Conservation (phyloP, 2,888 invertebrate genomes). For the Dryomyza anilis region DNA sequence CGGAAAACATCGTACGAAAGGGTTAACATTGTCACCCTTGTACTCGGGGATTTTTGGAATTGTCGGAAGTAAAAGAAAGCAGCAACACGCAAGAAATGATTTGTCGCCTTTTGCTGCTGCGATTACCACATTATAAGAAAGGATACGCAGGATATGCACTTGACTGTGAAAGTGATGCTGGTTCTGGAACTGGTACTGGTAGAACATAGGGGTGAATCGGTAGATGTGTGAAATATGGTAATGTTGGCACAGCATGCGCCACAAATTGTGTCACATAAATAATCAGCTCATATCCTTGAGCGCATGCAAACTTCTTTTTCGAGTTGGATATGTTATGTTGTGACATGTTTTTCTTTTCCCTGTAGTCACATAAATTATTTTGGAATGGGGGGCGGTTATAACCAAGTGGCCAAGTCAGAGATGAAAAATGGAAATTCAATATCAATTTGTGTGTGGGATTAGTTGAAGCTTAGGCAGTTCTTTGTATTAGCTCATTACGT, state of each 20-base stretch:
- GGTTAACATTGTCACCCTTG: conserved; percentile 30
- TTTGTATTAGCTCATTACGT: not conserved
- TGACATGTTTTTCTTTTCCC: conserved; percentile 57
- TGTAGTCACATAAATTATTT: conserved; percentile 53
- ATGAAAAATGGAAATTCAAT: conserved; percentile 17
- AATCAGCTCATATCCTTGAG: conserved; percentile 32
- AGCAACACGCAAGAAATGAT: conserved; percentile 48
- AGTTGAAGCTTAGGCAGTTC: not conserved
- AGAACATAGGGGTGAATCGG: conserved; percentile 21
- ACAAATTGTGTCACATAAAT: conserved; percentile 38
- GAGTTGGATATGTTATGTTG: conserved; percentile 41
- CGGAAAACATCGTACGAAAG: conserved; percentile 6
- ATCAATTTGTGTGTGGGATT: conserved; percentile 4
- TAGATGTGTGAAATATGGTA: conserved; percentile 14
- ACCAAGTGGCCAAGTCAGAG: not conserved
- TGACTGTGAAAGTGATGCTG: not conserved
- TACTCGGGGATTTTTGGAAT: not conserved
- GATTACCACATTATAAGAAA: conserved; percentile 58
- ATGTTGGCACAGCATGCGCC: conserved; percentile 13
- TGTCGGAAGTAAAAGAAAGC: too few relatives aligned
- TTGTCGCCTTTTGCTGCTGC: conserved; percentile 59
- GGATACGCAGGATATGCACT: conserved; percentile 44
- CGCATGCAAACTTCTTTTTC: not conserved
- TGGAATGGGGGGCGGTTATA: not conserved
- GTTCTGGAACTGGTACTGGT: not conserved